phyloP scores from a whole-genome alignment of 1,140 invertebrate genomes.

The Cotesia glomerata region DNA sequence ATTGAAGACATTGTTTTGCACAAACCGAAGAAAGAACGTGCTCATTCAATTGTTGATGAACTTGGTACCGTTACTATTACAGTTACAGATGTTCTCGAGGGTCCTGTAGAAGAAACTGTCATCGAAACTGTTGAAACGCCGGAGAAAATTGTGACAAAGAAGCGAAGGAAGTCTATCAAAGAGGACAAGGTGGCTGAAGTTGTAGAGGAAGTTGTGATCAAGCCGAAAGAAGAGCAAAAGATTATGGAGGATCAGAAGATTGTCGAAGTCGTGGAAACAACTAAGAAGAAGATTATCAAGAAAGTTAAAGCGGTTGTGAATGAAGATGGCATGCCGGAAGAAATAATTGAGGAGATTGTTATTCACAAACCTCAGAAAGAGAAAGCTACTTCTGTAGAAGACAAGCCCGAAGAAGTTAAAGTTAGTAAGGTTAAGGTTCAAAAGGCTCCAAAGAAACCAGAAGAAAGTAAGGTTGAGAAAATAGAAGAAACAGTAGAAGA shows the following conservation, averaged over 20 bases:
- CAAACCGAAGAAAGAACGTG: slow-evolving; percentile 36
- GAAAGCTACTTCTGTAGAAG: slow-evolving; percentile 29
- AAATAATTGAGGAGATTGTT: slow-evolving; percentile 36
- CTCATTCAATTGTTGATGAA: slow-evolving; percentile 31
- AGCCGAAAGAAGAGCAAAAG: slow-evolving; percentile 33
- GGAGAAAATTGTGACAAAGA: slow-evolving; percentile 44
- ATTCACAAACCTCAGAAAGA: slow-evolving; percentile 31
- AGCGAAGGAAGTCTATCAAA: slow-evolving; percentile 41
- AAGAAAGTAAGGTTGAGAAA: slow-evolving; percentile 33
- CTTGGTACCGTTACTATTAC: slow-evolving; percentile 23
- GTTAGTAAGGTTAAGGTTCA: too few relatives aligned
- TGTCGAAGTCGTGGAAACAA: slow-evolving; percentile 34
- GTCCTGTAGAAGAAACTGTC: slow-evolving; percentile 30
- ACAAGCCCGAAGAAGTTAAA: slow-evolving; percentile 20
- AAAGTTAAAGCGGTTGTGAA: slow-evolving; percentile 36
- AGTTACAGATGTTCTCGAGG: slow-evolving; percentile 28
- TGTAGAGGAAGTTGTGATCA: slow-evolving; percentile 31
- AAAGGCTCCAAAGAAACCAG: not conserved
- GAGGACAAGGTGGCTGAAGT: slow-evolving; percentile 33
- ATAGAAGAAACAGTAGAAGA: slow-evolving; percentile 34
- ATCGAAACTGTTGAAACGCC: slow-evolving; percentile 43
- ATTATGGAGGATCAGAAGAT: slow-evolving; percentile 37
- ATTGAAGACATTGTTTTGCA: slow-evolving; percentile 43
- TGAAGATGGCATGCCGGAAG: slow-evolving; percentile 34
- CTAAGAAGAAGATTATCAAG: slow-evolving; percentile 35